Base-by-base conservation (phyloP, 53 echinoderm and acorn worm species). In the Antedon mediterranea region DNA sequence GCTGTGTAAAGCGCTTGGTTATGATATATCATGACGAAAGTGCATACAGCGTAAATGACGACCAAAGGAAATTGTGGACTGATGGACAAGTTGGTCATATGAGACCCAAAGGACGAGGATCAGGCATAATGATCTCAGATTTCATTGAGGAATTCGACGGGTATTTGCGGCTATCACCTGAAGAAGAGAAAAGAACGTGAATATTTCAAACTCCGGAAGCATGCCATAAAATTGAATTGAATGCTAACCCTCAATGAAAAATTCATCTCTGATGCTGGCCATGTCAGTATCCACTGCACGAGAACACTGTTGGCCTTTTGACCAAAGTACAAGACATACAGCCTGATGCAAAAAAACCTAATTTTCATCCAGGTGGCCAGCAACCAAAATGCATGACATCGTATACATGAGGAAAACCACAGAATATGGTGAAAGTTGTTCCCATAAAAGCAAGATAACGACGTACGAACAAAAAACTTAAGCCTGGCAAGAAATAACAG, bases 331-430 rank as follows among this genome's bases (percentile, higher is more conserved):
- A 29, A 31, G 75, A 32, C 75, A 75, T 31, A 5, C 28, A 75
- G 31, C 31, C 34, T 33, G 34, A 77, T 30, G 75, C 75, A 26
- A 75, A 75, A 34, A 33, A 34, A 43, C 34, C 77, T 28, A 77
- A 77, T 23, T 28, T 33, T 4, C 32, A 77, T 43, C 77, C 77
- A 5, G 77, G 77, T 77, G 77, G 77, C 0, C 28, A 34, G 5
- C 77, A 77, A 18, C 77, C 77, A 27, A 34, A 8, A 34, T 77
- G 41, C 77, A 32, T 23, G 77, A 77, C 2, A 77, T 77, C 31
- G n/a, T 20, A 23, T 77, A 77, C 29, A 77, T n/a, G 11, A 37
- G 37, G 4, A 11, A 37, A 11, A 11, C 37, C 4, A 37, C 37
- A 37, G 37, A 37, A 37, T 37, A 6, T 37, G 11, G 37, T 37